These are phyloP conservation scores for fruit fly (Drosophila melanogaster) DNA, from an alignment of 1,140 invertebrate species.

Conservation along the genomic window DNA sequence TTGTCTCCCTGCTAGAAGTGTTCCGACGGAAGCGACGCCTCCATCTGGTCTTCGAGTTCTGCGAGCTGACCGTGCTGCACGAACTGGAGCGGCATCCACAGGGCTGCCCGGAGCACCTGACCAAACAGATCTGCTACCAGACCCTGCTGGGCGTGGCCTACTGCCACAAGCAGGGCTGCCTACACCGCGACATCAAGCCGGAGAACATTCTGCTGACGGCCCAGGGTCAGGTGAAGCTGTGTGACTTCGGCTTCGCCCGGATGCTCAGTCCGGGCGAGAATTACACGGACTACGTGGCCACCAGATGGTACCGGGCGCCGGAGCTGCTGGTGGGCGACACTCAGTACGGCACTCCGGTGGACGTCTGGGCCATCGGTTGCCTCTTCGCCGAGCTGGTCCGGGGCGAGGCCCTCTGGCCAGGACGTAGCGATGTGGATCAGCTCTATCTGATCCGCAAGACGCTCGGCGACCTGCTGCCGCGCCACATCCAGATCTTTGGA, in stretches of 20 bases:
- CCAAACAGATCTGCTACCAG: constrained; percentile 97
- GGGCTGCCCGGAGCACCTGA: constrained; percentile 94
- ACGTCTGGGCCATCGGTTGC: constrained; percentile 92
- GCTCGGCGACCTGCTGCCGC: constrained; percentile 94
- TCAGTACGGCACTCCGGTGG: constrained; percentile 97
- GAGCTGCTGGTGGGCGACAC: constrained; percentile 99
- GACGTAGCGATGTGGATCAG: constrained; percentile 99
- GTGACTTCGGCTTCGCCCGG: constrained; percentile 99
- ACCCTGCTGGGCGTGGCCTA: constrained; percentile 97
- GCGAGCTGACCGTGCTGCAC: constrained; percentile 98
- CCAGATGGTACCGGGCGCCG: constrained; percentile 98
- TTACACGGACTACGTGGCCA: constrained; percentile 99
- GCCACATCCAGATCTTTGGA: constrained; percentile 98
- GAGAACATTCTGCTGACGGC: constrained; percentile 99
- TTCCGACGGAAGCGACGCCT: constrained; percentile 98
- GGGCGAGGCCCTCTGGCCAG: constrained; percentile 98
- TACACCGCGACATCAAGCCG: constrained; percentile 98
- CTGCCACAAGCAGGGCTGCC: constrained; percentile 98
- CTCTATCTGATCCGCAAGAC: constrained; percentile 97
- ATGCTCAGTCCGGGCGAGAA: constrained; percentile 98
- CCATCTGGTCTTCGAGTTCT: constrained; percentile 99
- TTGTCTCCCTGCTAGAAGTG: constrained; percentile 99
- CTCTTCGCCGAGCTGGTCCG: constrained; percentile 98
- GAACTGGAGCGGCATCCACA: constrained; percentile 96
- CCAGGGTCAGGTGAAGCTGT: constrained; percentile 97